Conservation (phyloP, 2,797 vertebrate genomes). For the Clarias fuscus region DNA sequence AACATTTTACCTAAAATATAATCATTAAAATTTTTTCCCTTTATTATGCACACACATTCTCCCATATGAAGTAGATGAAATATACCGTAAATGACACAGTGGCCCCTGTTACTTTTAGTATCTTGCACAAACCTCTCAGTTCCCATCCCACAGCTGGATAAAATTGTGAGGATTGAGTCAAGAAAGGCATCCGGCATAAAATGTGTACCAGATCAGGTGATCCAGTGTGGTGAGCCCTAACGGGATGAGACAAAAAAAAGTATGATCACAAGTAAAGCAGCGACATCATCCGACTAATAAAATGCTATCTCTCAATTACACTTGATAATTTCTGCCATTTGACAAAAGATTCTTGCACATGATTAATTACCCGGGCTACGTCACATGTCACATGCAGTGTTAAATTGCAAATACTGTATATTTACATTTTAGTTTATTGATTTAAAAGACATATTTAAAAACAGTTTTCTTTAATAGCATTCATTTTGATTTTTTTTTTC, state of each 20-base stretch:
- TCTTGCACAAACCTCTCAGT: too few relatives aligned
- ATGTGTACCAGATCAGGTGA: too few relatives aligned
- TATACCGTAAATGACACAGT: background rate
- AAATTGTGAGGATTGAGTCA: too few relatives aligned
- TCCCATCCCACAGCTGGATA: too few relatives aligned
- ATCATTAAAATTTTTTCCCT: background rate
- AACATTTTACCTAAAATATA: background rate
- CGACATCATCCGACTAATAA: background rate
- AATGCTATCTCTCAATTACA: background rate
- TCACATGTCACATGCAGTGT: constrained; percentile 54
- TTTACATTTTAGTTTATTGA: constrained; percentile 28
- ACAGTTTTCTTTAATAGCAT: constrained; percentile 56
- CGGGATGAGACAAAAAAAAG: too few relatives aligned
- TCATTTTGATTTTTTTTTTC: constrained; percentile 48
- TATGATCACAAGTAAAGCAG: background rate
- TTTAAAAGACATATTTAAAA: constrained; percentile 48
- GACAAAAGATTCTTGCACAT: constrained; percentile 11
- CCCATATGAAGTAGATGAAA: background rate
- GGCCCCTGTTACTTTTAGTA: too few relatives aligned
- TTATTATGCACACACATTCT: background rate
- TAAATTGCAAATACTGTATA: constrained; percentile 32
- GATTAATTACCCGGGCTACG: constrained; percentile 14
- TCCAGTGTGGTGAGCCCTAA: too few relatives aligned
- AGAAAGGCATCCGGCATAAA: too few relatives aligned
- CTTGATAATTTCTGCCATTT: background rate